These are phyloP conservation scores for Columbina picui DNA, from an alignment of 2,113 vertebrate species.

Conservation along the genomic window DNA sequence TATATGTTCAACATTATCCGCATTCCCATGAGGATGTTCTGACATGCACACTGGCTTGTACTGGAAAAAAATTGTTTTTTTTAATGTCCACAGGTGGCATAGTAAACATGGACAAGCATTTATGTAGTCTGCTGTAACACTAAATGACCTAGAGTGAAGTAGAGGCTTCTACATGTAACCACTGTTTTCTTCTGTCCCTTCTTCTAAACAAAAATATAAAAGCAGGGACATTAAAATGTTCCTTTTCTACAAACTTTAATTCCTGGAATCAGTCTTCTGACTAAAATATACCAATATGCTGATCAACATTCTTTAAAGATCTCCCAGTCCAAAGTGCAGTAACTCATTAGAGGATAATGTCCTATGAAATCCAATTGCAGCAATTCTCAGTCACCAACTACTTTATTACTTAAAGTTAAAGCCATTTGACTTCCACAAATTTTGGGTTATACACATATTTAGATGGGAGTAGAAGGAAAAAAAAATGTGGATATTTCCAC, in stretches of 20 bases:
- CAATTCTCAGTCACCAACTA: background rate
- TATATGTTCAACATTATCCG: background rate
- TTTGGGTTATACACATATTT: background rate
- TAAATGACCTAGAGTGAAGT: background rate
- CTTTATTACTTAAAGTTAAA: background rate
- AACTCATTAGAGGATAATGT: background rate
- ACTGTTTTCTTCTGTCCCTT: background rate
- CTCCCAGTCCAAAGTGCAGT: background rate
- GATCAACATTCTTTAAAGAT: background rate
- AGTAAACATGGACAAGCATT: background rate
- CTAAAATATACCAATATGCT: background rate
- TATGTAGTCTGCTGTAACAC: background rate
- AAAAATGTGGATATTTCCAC: background rate
- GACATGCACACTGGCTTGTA: background rate
- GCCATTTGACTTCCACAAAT: background rate
- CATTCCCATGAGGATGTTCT: background rate
- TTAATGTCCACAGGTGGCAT: background rate
- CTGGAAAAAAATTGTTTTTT: background rate
- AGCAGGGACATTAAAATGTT: background rate
- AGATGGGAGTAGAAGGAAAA: background rate
- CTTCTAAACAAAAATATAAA: background rate
- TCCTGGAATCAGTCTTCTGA: background rate
- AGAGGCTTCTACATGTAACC: background rate
- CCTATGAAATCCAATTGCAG: background rate
- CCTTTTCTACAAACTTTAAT: background rate